A percentile compares a stretch with the other conserved stretches of the same genome.
Evolutionary conservation across 1,140 invertebrate species (phyloP).

Genomic region (Drosophila pseudoobscura): DNA sequence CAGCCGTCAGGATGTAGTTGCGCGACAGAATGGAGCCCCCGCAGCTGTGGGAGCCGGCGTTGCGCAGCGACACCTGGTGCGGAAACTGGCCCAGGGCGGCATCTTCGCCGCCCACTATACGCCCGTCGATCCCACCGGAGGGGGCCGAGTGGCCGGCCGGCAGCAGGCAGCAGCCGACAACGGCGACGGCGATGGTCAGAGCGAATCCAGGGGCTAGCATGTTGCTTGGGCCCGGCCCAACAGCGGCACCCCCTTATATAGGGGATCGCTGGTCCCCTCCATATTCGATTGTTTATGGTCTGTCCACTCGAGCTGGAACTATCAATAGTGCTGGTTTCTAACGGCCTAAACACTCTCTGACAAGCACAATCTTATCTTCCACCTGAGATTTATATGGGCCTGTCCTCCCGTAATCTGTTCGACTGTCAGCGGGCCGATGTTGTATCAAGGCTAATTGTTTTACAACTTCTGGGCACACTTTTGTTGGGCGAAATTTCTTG

Average conservation of each 20-base stretch:
- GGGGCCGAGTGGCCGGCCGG: conserved; percentile 40
- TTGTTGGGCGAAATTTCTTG: too few species aligned
- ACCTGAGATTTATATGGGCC: background rate
- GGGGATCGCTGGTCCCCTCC: too few species aligned
- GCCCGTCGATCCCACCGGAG: conserved; percentile 19
- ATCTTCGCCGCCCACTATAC: conserved; percentile 84
- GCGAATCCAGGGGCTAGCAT: conserved; percentile 8
- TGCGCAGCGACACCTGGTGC: conserved; percentile 84
- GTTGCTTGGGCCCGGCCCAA: conserved; percentile 21
- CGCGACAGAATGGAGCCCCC: conserved; percentile 85
- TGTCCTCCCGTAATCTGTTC: conserved; percentile 16
- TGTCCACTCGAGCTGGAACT: conserved; percentile 8
- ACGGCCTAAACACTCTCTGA: background rate
- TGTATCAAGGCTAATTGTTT: conserved; percentile 42
- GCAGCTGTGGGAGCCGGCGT: conserved; percentile 83
- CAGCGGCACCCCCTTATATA: conserved; percentile 11
- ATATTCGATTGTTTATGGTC: too few species aligned
- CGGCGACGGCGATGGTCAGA: background rate
- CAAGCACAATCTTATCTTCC: background rate
- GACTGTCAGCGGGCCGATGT: background rate
- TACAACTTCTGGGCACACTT: background rate
- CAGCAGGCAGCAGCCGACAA: background rate
- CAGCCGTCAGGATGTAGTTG: conserved; percentile 85
- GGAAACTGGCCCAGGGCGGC: conserved; percentile 82
- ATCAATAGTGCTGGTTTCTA: background rate